These are phyloP conservation scores for Theristicus caerulescens DNA, from an alignment of 2,113 vertebrate species.

Conservation along the genomic window DNA sequence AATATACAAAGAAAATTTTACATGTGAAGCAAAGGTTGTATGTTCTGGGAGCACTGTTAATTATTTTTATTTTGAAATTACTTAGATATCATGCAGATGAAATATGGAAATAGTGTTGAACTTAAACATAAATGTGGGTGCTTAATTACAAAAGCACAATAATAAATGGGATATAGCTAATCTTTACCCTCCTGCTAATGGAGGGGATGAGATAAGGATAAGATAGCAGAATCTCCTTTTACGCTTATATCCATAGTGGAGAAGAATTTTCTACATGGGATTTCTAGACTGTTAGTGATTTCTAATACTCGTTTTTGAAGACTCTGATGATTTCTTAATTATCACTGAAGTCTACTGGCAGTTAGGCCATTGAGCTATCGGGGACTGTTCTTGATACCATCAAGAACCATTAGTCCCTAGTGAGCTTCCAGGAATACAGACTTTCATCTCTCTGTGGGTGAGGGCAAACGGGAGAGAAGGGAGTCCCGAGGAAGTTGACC, in stretches of 20 bases:
- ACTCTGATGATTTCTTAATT: neutral
- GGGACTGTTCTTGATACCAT: neutral
- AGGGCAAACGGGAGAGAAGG: neutral
- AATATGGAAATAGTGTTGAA: neutral
- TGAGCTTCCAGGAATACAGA: neutral
- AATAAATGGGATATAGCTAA: neutral
- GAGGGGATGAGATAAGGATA: neutral
- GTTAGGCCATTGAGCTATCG: neutral
- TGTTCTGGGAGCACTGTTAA: neutral
- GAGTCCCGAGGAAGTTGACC: neutral
- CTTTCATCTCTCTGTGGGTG: neutral
- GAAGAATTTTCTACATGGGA: rapidly evolving
- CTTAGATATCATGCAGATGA: neutral
- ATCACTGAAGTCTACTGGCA: neutral
- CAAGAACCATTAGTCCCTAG: rapidly evolving
- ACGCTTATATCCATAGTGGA: neutral
- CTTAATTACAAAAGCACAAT: neutral
- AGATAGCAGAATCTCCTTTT: neutral
- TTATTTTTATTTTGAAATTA: neutral
- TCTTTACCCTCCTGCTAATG: neutral
- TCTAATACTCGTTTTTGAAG: neutral
- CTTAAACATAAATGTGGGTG: neutral
- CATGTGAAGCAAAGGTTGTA: neutral
- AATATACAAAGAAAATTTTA: neutral
- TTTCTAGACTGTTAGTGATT: neutral